phyloP scores from a whole-genome alignment of 2,113 vertebrate species.

The Ageneiosus marmoratus region DNA sequence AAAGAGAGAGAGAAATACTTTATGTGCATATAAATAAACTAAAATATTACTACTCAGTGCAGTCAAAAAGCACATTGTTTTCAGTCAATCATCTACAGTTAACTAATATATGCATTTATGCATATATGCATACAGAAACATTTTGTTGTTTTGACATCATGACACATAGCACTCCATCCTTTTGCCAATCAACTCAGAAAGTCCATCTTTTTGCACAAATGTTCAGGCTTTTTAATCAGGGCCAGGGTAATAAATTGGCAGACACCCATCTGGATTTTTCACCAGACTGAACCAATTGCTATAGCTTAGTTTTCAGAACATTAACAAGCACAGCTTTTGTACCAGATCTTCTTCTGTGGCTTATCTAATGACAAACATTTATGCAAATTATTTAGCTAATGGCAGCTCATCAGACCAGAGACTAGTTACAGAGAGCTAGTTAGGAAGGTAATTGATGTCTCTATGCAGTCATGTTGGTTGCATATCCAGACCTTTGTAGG shows the following conservation, averaged over 20 bases:
- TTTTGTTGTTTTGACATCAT: too few relatives aligned
- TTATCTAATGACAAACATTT: background rate
- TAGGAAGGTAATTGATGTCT: background rate
- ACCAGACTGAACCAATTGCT: background rate
- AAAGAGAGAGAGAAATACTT: constrained; percentile 19
- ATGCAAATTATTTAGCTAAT: background rate
- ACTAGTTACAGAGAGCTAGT: too few relatives aligned
- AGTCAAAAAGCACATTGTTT: background rate
- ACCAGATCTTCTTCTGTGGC: background rate
- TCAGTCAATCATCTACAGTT: background rate
- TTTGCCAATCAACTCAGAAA: background rate
- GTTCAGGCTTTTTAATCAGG: background rate
- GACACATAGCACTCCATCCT: background rate
- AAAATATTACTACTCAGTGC: background rate
- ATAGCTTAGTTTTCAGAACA: too few relatives aligned
- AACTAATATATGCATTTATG: background rate
- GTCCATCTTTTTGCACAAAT: background rate
- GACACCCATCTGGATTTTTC: background rate
- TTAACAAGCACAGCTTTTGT: background rate
- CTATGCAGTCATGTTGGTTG: too few relatives aligned
- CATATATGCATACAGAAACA: too few relatives aligned
- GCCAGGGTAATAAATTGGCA: background rate
- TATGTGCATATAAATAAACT: background rate
- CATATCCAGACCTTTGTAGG: background rate
- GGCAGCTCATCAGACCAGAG: too few relatives aligned